Evolutionary conservation across 2,113 vertebrate species (phyloP).

Genomic region (Caloenas nicobarica): DNA sequence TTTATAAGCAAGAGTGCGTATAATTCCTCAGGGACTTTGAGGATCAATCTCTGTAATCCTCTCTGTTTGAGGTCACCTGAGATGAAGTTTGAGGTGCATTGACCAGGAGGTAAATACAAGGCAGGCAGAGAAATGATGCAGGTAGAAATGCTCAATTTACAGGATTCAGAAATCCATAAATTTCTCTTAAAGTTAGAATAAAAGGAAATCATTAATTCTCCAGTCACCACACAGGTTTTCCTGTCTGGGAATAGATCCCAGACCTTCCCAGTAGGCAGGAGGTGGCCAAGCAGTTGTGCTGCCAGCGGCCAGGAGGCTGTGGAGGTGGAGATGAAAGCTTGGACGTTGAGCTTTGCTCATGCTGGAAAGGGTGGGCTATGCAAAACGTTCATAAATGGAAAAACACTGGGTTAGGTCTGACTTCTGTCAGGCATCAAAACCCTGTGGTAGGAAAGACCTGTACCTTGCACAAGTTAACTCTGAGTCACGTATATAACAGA

Average conservation of each 20-base stretch:
- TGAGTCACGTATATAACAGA: neutral
- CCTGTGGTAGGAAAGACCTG: neutral
- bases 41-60: neutral
- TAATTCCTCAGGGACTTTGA: neutral
- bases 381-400: neutral
- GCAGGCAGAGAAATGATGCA: neutral
- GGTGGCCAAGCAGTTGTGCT: accelerated
- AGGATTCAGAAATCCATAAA: neutral
- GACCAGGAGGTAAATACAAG: neutral
- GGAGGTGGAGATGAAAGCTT: neutral
- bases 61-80: neutral
- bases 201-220: neutral
- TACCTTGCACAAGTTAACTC: neutral
- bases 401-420: neutral
- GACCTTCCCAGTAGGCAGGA: neutral
- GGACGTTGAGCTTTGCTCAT: neutral
- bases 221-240: neutral
- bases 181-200: neutral
- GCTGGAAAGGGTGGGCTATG: neutral
- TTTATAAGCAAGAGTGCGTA: neutral
- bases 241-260: neutral
- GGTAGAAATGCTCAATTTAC: neutral
- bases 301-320: neutral
- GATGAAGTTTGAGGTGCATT: neutral
- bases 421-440: neutral